A percentile compares a stretch with the other conserved stretches of the same genome.
Evolutionary conservation across 2,113 vertebrate genomes (phyloP).

Genomic region (human (Homo sapiens)): DNA sequence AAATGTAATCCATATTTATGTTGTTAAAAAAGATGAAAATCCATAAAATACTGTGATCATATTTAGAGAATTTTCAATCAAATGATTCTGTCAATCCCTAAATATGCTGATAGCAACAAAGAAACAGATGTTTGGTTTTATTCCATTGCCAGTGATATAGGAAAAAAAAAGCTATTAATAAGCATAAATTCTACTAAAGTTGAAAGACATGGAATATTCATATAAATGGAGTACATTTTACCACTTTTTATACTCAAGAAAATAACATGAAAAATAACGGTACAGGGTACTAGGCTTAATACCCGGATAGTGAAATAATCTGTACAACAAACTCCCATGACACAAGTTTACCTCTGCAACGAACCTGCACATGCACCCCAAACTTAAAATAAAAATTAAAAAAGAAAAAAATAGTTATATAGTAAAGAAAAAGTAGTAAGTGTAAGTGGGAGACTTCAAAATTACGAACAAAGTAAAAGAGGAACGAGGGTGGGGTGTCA

Average conservation of each 20-base stretch:
- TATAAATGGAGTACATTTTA: not conserved
- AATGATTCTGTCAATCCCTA: conserved; percentile 11
- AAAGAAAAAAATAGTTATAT: no score
- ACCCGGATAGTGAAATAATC: no score
- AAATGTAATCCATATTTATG: not conserved
- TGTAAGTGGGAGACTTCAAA: no score
- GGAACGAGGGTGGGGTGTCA: no score
- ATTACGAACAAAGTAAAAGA: no score
- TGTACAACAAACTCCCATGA: no score
- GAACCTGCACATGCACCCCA: no score
- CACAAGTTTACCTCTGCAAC: no score
- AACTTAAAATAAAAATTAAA: no score
- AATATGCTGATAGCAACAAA: conserved; percentile 20
- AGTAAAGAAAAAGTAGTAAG: no score
- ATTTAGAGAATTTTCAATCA: conserved; percentile 62
- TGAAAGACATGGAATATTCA: not conserved
- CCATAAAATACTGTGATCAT: conserved; percentile 27
- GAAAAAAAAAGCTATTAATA: conserved; percentile 2
- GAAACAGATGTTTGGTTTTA: conserved; percentile 46
- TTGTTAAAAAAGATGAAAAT: not conserved
- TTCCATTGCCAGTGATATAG: not conserved
- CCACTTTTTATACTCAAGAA: not conserved
- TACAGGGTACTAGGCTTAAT: no score
- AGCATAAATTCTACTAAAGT: not conserved
- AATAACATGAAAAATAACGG: not conserved